Conservation (phyloP, 2,888 invertebrate species). For the Chrysopilus asiliformis region DNA sequence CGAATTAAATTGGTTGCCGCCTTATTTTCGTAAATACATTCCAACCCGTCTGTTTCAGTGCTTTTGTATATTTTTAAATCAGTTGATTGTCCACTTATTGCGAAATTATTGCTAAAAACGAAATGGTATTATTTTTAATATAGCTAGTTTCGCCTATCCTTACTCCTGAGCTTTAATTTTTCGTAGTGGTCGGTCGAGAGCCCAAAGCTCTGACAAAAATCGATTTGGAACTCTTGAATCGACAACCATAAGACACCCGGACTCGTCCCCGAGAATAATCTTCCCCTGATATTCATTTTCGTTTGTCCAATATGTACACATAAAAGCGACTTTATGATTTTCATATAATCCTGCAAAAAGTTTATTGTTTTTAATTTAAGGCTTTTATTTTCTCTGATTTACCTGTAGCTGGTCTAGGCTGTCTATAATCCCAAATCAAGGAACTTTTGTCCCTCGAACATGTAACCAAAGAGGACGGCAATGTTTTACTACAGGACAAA, state of each 20-base stretch:
- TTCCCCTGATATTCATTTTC: constrained; percentile 10
- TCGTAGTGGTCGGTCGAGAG: constrained; percentile 19
- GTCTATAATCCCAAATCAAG: constrained; percentile 24
- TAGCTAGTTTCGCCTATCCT: not conserved
- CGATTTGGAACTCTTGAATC: constrained; percentile 19
- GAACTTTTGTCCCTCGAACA: constrained; percentile 24
- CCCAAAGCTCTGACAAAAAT: constrained; percentile 13
- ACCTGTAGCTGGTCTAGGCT: constrained; percentile 24
- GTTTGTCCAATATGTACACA: constrained; percentile 17
- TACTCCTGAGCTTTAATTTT: constrained; percentile 19
- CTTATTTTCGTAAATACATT: constrained; percentile 18
- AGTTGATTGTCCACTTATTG: constrained; percentile 20
- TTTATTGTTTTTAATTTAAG: not conserved
- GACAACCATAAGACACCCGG: constrained; percentile 16
- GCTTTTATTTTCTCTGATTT: not conserved
- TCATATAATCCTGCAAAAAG: constrained; percentile 16
- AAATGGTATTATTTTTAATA: not conserved
- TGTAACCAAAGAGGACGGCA: constrained; percentile 19
- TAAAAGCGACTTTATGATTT: constrained; percentile 18
- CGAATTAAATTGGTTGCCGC: constrained; percentile 18
- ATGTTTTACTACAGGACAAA: constrained; percentile 17
- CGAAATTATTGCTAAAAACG: constrained; percentile 17
- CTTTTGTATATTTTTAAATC: constrained; percentile 16
- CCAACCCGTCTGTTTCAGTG: not conserved
- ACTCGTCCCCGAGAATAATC: constrained; percentile 20